phyloP scores from a whole-genome alignment of 2,888 invertebrate genomes.

The Coenonympha arcania region DNA sequence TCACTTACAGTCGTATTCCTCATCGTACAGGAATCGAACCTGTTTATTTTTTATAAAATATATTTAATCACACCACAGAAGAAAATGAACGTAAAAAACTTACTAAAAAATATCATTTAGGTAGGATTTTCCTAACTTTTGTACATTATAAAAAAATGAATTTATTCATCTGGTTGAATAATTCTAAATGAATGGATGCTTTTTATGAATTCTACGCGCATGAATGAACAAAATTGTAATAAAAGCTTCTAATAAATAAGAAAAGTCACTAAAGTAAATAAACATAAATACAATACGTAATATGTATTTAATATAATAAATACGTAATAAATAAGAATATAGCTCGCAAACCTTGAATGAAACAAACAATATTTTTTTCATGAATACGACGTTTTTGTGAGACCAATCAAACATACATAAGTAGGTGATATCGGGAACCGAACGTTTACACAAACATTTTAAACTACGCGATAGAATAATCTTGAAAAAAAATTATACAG shows the following conservation, averaged over 20 bases:
- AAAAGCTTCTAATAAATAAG: slow-evolving; percentile 1
- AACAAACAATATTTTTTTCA: too few relatives aligned
- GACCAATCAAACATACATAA: too few relatives aligned
- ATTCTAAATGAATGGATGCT: slow-evolving; percentile 8
- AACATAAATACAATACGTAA: too few relatives aligned
- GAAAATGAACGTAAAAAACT: not conserved
- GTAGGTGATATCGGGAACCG: not conserved
- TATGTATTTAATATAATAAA: too few relatives aligned
- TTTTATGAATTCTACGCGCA: slow-evolving; percentile 8
- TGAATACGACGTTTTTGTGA: too few relatives aligned
- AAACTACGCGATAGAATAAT: not conserved
- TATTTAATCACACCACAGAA: not conserved
- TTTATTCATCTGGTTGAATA: not conserved
- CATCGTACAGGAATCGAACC: slow-evolving; percentile 2
- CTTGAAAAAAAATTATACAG: not conserved
- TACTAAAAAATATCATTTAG: not conserved
- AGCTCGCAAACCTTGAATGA: too few relatives aligned
- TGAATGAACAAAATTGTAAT: slow-evolving; percentile 3
- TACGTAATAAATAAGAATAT: too few relatives aligned
- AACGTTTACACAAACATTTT: not conserved
- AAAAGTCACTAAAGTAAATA: too few relatives aligned
- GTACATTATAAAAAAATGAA: too few relatives aligned
- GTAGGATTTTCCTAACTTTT: not conserved
- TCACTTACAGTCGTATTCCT: not conserved
- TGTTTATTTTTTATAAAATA: not conserved